Evolutionary conservation across 2,888 invertebrate species (phyloP), one percentile per base, ranked within the genome.

Genomic region (Meloe dianella): DNA sequence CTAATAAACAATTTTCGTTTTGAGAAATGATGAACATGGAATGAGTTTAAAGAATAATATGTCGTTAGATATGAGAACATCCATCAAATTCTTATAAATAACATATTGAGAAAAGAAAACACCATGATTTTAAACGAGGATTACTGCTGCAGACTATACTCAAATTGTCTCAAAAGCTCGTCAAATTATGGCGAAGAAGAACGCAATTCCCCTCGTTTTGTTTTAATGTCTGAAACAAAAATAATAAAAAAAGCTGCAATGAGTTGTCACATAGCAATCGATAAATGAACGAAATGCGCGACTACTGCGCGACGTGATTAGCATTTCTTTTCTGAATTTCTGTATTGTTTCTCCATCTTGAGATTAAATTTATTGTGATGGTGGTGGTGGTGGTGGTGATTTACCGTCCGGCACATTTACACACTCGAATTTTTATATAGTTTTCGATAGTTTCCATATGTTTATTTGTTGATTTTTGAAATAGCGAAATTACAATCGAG

Each of bases 231-330:
- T 1, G 27, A 27, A 4, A n/a, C 5, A 75, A 76, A 78, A 78
- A 77, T 78, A 78, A n/a, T n/a, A n/a, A n/a, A n/a, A 79, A 78
- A 78, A 77, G 76, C 78, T 78, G 79, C 79, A 78, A 78, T 77
- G 78, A 79, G 76, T 79, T 78, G 78, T 79, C 79, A 79, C 78
- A 77, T 78, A 70, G 73, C 75, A 78, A 79, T 79, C 78, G 78
- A 79, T 79, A 79, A 78, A 79, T 78, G 79, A 78, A 75, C 74
- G 76, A 77, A 78, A 74, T 73, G 77, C 74, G 76, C 77, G 78
- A 73, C 69, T 71, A 70, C 75, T 74, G 77, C 76, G 76, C 76
- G 76, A 74, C 74, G 76, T 78, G 76, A 78, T 78, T 78, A 76
- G 75, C 77, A 77, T 77, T 77, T 78, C 76, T 77, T 77, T 77